These are phyloP conservation scores for Dicranocentrus wangi DNA, from an alignment of 2,888 invertebrate genomes.

Conservation along the genomic window DNA sequence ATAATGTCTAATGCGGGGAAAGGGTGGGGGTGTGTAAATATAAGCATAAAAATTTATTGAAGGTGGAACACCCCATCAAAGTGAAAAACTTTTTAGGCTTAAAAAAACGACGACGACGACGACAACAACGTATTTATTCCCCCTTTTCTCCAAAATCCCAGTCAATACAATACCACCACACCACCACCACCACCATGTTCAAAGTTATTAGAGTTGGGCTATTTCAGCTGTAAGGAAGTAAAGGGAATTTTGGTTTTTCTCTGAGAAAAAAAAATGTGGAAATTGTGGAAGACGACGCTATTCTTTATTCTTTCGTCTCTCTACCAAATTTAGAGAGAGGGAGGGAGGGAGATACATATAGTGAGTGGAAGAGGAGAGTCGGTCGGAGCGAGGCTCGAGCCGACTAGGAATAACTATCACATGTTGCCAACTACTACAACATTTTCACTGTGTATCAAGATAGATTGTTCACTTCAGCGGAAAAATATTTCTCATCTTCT, in stretches of 20 bases:
- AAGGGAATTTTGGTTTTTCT: slow-evolving; percentile 9
- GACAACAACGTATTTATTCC: no score
- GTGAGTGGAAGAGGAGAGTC: no score
- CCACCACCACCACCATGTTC: no score
- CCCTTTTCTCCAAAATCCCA: no score
- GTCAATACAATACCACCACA: no score
- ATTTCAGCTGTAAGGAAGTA: background rate
- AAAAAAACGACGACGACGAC: no score
- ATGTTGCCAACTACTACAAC: slow-evolving; percentile 34
- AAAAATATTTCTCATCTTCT: slow-evolving; percentile 63
- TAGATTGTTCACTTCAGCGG: slow-evolving; percentile 59
- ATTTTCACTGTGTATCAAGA: slow-evolving; percentile 42
- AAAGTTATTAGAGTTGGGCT: background rate
- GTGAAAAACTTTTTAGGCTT: no score
- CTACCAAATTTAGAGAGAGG: background rate
- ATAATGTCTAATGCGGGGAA: no score
- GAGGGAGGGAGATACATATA: background rate
- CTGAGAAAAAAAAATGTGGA: background rate
- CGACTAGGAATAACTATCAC: no score
- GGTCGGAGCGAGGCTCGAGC: no score
- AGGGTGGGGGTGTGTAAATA: no score
- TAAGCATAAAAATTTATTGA: slow-evolving; percentile 14
- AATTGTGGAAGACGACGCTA: background rate
- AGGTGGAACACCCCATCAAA: background rate
- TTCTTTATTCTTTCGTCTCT: background rate